These are phyloP conservation scores for Gephyroberyx darwinii DNA, from an alignment of 2,797 vertebrate genomes.

Conservation along the genomic window DNA sequence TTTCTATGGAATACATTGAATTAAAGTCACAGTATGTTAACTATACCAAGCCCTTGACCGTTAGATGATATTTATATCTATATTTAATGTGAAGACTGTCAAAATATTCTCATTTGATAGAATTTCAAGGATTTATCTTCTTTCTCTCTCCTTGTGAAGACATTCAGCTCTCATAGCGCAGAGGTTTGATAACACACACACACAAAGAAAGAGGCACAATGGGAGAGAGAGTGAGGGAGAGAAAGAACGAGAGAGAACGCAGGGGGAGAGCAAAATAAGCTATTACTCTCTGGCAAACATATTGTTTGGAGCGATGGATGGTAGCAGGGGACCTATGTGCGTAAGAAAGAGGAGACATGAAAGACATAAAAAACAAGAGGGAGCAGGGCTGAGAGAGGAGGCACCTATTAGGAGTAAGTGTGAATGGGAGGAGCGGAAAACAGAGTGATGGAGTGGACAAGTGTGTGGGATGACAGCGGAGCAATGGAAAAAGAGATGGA, in stretches of 20 bases:
- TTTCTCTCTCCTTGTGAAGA: too few species aligned
- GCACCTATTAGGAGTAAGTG: slow-evolving; percentile 28
- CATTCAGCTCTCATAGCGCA: too few species aligned
- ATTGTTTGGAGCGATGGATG: slow-evolving; percentile 33
- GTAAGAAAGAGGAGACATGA: slow-evolving; percentile 39
- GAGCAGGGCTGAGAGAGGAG: slow-evolving; percentile 23
- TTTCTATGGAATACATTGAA: too few species aligned
- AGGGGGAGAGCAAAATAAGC: neutral
- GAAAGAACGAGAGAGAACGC: neutral
- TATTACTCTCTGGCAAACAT: slow-evolving; percentile 12
- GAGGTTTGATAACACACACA: too few species aligned
- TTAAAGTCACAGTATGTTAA: too few species aligned
- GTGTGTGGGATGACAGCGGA: slow-evolving; percentile 43
- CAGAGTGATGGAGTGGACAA: slow-evolving; percentile 59
- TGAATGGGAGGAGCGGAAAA: slow-evolving; percentile 47
- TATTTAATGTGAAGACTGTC: too few species aligned
- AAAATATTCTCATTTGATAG: too few species aligned
- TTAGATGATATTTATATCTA: too few species aligned
- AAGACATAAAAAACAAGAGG: slow-evolving; percentile 48
- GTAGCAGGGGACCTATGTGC: slow-evolving; percentile 6
- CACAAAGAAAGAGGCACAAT: too few species aligned
- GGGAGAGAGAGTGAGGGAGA: too few species aligned
- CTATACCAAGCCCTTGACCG: too few species aligned
- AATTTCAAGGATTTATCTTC: too few species aligned
- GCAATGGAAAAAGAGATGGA: slow-evolving; percentile 41